A percentile compares a stretch with the other conserved stretches of the same genome.
Conservation (phyloP, 1,140 invertebrate genomes). For the Meloidogyne floridensis region DNA sequence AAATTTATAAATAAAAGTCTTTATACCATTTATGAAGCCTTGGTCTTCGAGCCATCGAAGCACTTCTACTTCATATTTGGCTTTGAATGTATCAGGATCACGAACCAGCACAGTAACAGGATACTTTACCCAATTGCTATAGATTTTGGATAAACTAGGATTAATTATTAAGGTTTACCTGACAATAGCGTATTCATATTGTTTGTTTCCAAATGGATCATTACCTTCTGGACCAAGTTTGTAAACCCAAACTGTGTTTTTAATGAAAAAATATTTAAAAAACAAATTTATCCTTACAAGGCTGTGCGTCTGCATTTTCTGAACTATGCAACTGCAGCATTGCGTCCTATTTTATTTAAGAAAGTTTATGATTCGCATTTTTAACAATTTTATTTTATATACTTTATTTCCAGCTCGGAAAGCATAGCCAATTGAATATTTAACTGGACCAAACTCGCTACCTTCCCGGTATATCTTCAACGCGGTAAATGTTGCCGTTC, state of each 20-base stretch:
- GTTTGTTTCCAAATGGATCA: constrained; percentile 65
- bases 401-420: constrained; percentile 66
- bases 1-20: background rate
- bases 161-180: constrained; percentile 54
- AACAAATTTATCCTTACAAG: constrained; percentile 51
- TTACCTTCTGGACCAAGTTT: constrained; percentile 65
- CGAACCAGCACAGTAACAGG: constrained; percentile 64
- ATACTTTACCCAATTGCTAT: constrained; percentile 62
- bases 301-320: constrained; percentile 63
- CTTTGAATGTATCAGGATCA: constrained; percentile 64
- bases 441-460: constrained; percentile 62
- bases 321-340: constrained; percentile 65
- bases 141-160: background rate
- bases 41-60: constrained; percentile 65
- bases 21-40: constrained; percentile 62
- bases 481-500: constrained; percentile 65
- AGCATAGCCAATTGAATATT: constrained; percentile 65
- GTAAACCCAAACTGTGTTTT: constrained; percentile 63
- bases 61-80: constrained; percentile 64
- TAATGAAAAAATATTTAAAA: constrained; percentile 5
- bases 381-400: too few relatives aligned
- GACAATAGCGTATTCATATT: constrained; percentile 65
- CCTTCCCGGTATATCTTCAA: constrained; percentile 65
- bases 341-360: constrained; percentile 48
- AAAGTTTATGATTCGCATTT: background rate